Percentiles rank a stretch among this genome's conserved stretches.
These are phyloP conservation scores for Grapholita molesta DNA, from an alignment of 1,140 invertebrate species.

Conservation along the genomic window DNA sequence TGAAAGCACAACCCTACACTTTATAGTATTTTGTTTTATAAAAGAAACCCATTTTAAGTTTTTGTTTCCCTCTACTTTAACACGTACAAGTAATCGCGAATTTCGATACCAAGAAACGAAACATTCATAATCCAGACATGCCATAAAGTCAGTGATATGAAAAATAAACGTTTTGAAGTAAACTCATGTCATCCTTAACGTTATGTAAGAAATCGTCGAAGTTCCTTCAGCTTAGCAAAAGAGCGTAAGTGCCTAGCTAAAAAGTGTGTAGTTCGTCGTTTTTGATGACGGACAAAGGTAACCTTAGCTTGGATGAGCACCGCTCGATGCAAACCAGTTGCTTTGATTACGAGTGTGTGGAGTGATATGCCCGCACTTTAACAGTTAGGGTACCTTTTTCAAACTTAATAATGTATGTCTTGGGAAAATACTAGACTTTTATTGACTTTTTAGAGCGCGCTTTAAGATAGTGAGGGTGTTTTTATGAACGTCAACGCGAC, in stretches of 20 bases:
- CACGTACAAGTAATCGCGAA: not conserved
- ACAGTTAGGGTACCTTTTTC: not conserved
- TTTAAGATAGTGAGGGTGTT: too few species aligned
- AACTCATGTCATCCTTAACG: not conserved
- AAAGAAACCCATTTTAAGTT: not conserved
- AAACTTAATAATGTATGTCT: not conserved
- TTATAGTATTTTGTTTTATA: too few species aligned
- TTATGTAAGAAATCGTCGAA: not conserved
- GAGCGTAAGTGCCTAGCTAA: not conserved
- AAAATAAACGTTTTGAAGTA: slow-evolving; percentile 14
- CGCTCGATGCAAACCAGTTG: not conserved
- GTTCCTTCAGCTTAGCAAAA: not conserved
- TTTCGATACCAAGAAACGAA: slow-evolving; percentile 3
- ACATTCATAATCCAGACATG: not conserved
- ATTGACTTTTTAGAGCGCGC: too few species aligned
- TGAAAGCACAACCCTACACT: too few species aligned
- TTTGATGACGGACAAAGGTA: not conserved
- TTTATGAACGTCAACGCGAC: too few species aligned
- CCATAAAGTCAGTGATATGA: slow-evolving; percentile 7
- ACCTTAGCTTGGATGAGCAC: not conserved
- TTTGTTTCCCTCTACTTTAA: not conserved
- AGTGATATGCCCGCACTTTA: slow-evolving; percentile 11
- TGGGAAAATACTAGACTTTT: too few species aligned
- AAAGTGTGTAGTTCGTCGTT: not conserved
- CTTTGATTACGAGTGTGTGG: not conserved